These are phyloP conservation scores for Chymomyza caudatula DNA, from an alignment of 2,888 invertebrate genomes.

Conservation along the genomic window DNA sequence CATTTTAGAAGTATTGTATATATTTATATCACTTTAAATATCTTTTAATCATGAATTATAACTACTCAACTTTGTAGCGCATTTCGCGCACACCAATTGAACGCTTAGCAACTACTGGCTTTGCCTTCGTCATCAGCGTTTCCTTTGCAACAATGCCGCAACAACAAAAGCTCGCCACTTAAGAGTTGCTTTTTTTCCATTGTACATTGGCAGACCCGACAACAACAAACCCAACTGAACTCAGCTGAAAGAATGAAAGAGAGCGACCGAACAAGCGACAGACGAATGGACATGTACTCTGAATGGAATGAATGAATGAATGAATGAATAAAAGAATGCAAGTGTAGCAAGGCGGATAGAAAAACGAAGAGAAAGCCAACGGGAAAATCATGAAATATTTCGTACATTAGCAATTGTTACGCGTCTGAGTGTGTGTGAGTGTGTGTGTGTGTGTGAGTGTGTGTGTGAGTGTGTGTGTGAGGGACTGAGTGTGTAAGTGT, in stretches of 20 bases:
- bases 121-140: slow-evolving; percentile 1
- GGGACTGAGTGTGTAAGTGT: slow-evolving; percentile 20
- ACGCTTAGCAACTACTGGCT: slow-evolving; percentile 12
- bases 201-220: neutral
- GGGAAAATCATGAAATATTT: slow-evolving; percentile 68
- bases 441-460: slow-evolving; percentile 8
- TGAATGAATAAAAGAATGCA: slow-evolving; percentile 51
- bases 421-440: slow-evolving; percentile 17
- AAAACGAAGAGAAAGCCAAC: slow-evolving; percentile 35
- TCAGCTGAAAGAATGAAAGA: slow-evolving; percentile 23
- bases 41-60: slow-evolving; percentile 4
- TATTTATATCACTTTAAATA: too few relatives aligned
- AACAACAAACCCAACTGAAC: slow-evolving; percentile 44
- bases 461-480: slow-evolving; percentile 24
- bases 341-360: slow-evolving; percentile 17
- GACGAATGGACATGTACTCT: slow-evolving; percentile 11
- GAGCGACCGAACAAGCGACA: neutral
- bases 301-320: slow-evolving; percentile 38
- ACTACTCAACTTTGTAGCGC: slow-evolving; percentile 7
- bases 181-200: slow-evolving; percentile 20
- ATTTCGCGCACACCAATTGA: slow-evolving; percentile 16
- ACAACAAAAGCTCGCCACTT: slow-evolving; percentile 45
- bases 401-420: slow-evolving; percentile 65
- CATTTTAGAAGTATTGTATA: neutral
- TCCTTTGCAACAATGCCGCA: slow-evolving; percentile 35